Evolutionary conservation across 1,140 invertebrate genomes (phyloP), one percentile per base, ranked within the genome.

Genomic region (Neodiprion fabricii): DNA sequence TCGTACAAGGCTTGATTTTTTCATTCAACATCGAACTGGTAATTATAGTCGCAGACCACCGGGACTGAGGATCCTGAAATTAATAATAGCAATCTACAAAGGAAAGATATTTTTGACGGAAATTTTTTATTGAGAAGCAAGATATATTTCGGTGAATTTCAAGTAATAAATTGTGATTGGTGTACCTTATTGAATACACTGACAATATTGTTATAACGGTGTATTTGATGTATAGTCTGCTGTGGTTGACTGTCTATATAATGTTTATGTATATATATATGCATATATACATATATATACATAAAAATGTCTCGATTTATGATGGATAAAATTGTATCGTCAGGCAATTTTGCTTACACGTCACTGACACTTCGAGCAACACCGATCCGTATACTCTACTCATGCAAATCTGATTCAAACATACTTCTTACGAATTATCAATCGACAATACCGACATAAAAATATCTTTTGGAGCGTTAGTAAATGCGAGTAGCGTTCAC

Each of bases 31-130:
- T 61, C 53, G 53, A 61, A 61, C 53, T 9, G 9, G 53, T 61
- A 12, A 17, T 21, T 21, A 21, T 61, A 17, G n/a, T 9, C 9
- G 28, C 28, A 40, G 53, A 61, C 4, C 11, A 61, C 53, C 14
- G 53, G 53, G 28, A 61, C n/a, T 17, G n/a, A 61, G n/a, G 53
- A 61, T 61, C 53, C 53, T 61, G 53, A 40, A 40, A 61, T 61
- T 61, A 61, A 14, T 61, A 61, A 12, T 76, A 80, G 79, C 73
- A 72, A 76, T 69, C 66, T 67, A 75, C 72, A 79, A 78, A 61
- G 73, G 71, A 76, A 78, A 74, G 72, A 82, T 81, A 82, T 82
- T 82, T 82, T 82, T 81, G 77, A 82, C 79, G 76, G 79, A 75
- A 77, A 72, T 82, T 82, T 82, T 82, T 74, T 82, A 82, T 79